Base-by-base conservation (phyloP, 2,888 invertebrate species). In the Cepaea hortensis region DNA sequence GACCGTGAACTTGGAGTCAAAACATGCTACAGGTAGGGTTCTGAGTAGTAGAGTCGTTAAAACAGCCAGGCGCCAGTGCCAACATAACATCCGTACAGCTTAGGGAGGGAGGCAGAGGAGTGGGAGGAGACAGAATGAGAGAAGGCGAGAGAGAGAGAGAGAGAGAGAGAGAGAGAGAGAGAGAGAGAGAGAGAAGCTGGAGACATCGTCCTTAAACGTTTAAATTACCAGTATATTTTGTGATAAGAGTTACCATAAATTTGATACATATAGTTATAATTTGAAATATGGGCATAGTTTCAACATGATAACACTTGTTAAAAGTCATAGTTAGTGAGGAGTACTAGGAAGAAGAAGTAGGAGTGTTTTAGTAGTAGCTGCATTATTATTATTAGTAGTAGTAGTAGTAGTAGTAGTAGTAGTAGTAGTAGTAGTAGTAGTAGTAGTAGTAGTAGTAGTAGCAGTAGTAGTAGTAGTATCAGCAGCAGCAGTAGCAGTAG, bases 41-140 rank as follows among this genome's bases (percentile, higher is more conserved):
- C 13, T n/a, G 65, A 70, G 50, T 48, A 48, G 20, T 3, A 9
- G 3, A 48, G n/a, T 81, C 65, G 68, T 81, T 81, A 81, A 81
- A 55, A 46, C 81, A 23, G n/a, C 13, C 4, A 81, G 81, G 70
- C 81, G 81, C 81, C 81, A 81, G 81, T 50, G 20, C n/a, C n/a
- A n/a, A 48, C 50, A 55, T 20, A 62, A 62, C 77, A 35, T 23
- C 23, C 61, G 50, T 50, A 3, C 3, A 50, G 35, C 46, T 23
- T 20, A 6, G 4, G 6, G 73, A n/a, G 23, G 0, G 23, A 46
- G 73, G 13, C 4, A 7, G n/a, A 23, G 23, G 13, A 6, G 15
- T n/a, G 23, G 48, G 79, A 50, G 9, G 15, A 48, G 55, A 79
- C 3, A 79, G 50, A 15, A 61, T n/a, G 79, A n/a, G 79, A 79